These are phyloP conservation scores for Gallinago solitaria DNA, from an alignment of 2,797 vertebrate genomes.

Conservation along the genomic window DNA sequence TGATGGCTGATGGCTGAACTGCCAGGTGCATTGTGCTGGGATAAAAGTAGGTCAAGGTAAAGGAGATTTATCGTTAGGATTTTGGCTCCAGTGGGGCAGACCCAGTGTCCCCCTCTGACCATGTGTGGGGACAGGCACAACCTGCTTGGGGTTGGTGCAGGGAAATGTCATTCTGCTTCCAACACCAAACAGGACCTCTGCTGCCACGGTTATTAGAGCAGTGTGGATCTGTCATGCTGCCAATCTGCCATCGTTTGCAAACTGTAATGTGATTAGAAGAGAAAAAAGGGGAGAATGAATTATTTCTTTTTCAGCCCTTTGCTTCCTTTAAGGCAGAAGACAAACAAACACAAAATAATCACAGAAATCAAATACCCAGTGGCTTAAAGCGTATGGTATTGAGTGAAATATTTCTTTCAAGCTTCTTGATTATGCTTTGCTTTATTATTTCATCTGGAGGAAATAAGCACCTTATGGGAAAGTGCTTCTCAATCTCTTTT, in stretches of 20 bases:
- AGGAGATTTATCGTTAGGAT: background rate
- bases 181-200: background rate
- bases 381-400: background rate
- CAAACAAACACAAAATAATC: background rate
- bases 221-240: background rate
- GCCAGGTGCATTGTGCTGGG: background rate
- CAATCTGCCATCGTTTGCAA: background rate
- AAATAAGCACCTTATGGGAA: conserved; percentile 22
- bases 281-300: background rate
- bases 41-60: background rate
- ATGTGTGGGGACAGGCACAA: background rate
- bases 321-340: background rate
- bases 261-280: background rate
- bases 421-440: background rate
- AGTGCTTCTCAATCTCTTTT: conserved; percentile 4
- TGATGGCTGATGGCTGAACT: background rate
- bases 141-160: background rate
- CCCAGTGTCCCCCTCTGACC: fast-evolving
- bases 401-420: background rate
- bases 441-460: background rate
- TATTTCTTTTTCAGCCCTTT: background rate
- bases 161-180: background rate
- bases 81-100: background rate
- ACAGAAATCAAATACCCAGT: background rate
- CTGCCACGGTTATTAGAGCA: background rate